Base-by-base conservation (phyloP, 2,113 vertebrate species). In the Anarhynchus alexandrinus region DNA sequence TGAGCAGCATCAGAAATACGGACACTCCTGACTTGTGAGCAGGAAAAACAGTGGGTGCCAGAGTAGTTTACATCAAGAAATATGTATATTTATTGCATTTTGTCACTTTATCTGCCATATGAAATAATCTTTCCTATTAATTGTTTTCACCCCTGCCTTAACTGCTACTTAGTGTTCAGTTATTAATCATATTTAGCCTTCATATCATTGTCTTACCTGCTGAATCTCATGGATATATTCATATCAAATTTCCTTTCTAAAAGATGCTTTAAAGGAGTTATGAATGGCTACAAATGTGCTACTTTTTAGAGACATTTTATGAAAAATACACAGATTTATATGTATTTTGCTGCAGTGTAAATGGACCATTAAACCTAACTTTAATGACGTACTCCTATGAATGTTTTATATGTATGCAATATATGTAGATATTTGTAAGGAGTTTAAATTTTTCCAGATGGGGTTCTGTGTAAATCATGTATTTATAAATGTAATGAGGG, bases 341-440 rank as follows among this genome's bases (percentile, higher is more conserved):
- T 97, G 95, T 97, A 98, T 98, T 98, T 98, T 98, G 88, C 96
- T 97, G 97, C 92, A 97, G 57, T 92, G 64, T 96, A 98, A 97
- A 97, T 95, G 92, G 92, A 96, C 94, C 90, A 81, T 97, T 96
- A 97, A 94, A 72, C 88, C 66, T 67, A 91, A 94, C 52, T 95
- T 97, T 96, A 97, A 96, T 71, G 34, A 95, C 96, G 79, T 97
- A 97, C 92, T 97, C 94, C 96, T 98, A 93, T 98, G 96, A 96
- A 98, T 97, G 97, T 98, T 98, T 98, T 98, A 96, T 98, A 98
- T 93, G 93, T 97, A 98, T 96, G 95, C 97, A 97, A 96, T 97
- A 96, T 97, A 97, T 97, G 96, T 98, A 98, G 97, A 98, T 98
- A 97, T 98, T 98, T 98, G 79, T 97, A 98, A 98, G 90, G 94